These are phyloP conservation scores for Subanguina moxae DNA, from an alignment of 1,140 invertebrate species.

Conservation along the genomic window DNA sequence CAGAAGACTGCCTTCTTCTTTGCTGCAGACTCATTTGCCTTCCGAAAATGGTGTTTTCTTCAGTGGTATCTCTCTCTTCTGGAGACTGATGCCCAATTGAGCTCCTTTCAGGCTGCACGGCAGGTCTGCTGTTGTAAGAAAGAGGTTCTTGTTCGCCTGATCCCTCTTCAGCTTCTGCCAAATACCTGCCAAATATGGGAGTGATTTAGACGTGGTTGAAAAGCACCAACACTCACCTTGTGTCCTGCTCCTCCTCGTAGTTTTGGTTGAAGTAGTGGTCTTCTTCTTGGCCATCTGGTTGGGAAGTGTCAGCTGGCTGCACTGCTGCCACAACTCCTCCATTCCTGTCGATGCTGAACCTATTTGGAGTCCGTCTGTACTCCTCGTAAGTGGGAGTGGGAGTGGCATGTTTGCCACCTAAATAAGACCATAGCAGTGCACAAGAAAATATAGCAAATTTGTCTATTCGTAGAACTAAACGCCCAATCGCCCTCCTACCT, in stretches of 20 bases:
- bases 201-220: too few species aligned
- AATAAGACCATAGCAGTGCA: too few species aligned
- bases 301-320: not conserved
- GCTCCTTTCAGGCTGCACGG: not conserved
- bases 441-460: too few species aligned
- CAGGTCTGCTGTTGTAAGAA: constrained; percentile 53
- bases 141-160: constrained; percentile 36
- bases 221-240: not conserved
- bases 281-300: not conserved
- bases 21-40: too few species aligned
- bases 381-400: constrained; percentile 13
- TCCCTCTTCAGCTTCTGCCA: not conserved
- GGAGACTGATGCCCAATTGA: too few species aligned
- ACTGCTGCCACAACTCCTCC: not conserved
- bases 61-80: too few species aligned
- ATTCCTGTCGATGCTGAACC: constrained; percentile 3
- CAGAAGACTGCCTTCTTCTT: too few species aligned
- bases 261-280: not conserved
- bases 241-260: constrained; percentile 1
- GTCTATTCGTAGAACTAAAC: too few species aligned
- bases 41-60: too few species aligned
- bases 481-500: too few species aligned
- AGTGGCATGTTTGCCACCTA: not conserved
- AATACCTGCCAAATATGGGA: too few species aligned
- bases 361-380: constrained; percentile 3